These are phyloP conservation scores for Lypha dubia DNA, from an alignment of 2,888 invertebrate species.

Conservation along the genomic window DNA sequence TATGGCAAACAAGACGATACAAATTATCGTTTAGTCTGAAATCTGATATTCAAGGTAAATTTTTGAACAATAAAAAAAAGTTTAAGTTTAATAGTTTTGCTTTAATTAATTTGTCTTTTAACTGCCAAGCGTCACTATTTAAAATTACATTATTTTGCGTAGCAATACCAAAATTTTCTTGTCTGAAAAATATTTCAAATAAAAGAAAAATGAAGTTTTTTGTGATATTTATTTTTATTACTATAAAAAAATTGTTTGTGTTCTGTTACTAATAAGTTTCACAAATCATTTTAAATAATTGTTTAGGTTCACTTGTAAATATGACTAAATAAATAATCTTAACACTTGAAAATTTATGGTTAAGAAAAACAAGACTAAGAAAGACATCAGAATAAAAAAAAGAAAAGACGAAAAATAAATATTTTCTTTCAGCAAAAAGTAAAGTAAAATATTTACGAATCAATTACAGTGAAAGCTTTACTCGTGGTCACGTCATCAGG, in stretches of 20 bases:
- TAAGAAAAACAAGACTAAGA: not conserved
- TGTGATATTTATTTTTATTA: too few species aligned
- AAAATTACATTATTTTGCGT: too few species aligned
- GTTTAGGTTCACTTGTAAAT: slow-evolving; percentile 4
- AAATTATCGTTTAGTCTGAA: too few species aligned
- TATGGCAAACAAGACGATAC: too few species aligned
- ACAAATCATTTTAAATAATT: slow-evolving; percentile 56
- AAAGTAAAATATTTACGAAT: not conserved
- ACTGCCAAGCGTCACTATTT: too few species aligned
- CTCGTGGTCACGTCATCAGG: too few species aligned
- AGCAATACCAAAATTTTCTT: too few species aligned
- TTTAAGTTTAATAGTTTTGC: too few species aligned
- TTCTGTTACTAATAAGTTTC: slow-evolving; percentile 38
- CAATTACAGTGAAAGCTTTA: not conserved
- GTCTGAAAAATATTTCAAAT: not conserved
- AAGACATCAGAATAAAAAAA: too few species aligned
- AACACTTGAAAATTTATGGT: not conserved
- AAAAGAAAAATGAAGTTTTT: not conserved
- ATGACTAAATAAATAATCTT: not conserved
- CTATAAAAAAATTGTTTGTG: not conserved
- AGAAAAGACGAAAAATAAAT: not conserved
- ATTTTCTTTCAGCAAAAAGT: not conserved
- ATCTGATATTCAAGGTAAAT: too few species aligned
- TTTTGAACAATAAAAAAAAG: too few species aligned
- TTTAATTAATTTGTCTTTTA: too few species aligned